Conservation (phyloP, 2,113 vertebrate species). For the Sceloporus undulatus region DNA sequence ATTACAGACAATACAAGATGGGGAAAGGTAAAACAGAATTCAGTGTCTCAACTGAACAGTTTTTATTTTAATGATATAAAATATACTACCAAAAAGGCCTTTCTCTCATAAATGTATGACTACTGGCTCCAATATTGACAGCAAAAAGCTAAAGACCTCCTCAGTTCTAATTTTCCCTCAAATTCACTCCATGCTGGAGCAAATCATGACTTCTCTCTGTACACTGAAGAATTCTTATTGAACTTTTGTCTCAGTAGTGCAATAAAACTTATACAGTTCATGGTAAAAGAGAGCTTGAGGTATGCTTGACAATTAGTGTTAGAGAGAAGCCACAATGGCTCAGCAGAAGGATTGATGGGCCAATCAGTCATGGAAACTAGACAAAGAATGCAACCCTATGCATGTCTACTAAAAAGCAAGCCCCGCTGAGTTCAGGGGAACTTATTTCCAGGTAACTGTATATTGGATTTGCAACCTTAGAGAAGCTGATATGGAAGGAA, state of each 20-base stretch:
- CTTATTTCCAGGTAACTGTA: background rate
- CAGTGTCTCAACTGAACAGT: background rate
- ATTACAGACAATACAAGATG: slow-evolving; percentile 24
- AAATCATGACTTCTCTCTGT: slow-evolving; percentile 38
- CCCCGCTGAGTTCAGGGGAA: background rate
- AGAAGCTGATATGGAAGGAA: background rate
- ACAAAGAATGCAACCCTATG: background rate
- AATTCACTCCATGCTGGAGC: slow-evolving; percentile 19
- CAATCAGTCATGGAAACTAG: slow-evolving; percentile 24
- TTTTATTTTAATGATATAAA: background rate
- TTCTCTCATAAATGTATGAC: slow-evolving; percentile 42
- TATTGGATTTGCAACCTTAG: background rate
- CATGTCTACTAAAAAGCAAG: background rate
- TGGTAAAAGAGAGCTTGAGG: background rate
- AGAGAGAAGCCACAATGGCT: slow-evolving; percentile 40
- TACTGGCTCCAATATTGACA: slow-evolving; percentile 13
- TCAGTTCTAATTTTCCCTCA: slow-evolving; percentile 31
- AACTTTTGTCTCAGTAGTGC: slow-evolving; percentile 52
- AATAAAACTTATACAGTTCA: slow-evolving; percentile 39
- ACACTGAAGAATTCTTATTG: slow-evolving; percentile 2
- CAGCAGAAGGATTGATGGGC: slow-evolving; percentile 14
- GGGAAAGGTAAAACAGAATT: slow-evolving; percentile 29
- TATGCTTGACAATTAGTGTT: slow-evolving; percentile 9
- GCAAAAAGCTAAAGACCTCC: slow-evolving; percentile 27
- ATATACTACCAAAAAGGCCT: slow-evolving; percentile 12